Evolutionary conservation across 1,140 invertebrate genomes (phyloP).

Genomic region (Pemphigus obesinymphae): DNA sequence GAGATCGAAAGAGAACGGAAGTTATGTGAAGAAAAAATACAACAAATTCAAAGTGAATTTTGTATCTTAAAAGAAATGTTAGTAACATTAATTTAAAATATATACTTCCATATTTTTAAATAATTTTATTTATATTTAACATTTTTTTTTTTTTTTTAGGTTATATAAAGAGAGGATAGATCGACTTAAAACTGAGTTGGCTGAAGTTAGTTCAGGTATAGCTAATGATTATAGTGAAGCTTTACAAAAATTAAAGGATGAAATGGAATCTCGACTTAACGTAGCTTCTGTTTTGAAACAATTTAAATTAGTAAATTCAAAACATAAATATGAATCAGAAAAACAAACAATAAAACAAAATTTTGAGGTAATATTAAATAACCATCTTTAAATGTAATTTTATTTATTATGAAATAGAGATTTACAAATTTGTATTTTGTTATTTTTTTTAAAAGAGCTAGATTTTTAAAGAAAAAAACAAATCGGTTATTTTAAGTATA

Average conservation of each 20-base stretch:
- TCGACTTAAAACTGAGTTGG: slow-evolving; percentile 77
- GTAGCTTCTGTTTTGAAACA: slow-evolving; percentile 79
- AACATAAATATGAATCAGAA: slow-evolving; percentile 83
- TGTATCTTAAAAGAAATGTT: slow-evolving; percentile 47
- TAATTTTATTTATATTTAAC: too few relatives aligned
- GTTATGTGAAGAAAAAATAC: slow-evolving; percentile 79
- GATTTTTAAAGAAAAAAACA: too few relatives aligned
- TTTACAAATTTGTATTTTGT: too few relatives aligned
- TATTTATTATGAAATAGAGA: too few relatives aligned
- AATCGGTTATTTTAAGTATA: too few relatives aligned
- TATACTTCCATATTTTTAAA: neutral
- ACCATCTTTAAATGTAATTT: too few relatives aligned
- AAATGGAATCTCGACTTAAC: slow-evolving; percentile 78
- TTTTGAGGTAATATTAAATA: slow-evolving; percentile 57
- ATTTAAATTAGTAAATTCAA: slow-evolving; percentile 73
- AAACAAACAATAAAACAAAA: slow-evolving; percentile 82
- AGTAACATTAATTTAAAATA: too few relatives aligned
- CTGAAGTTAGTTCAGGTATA: slow-evolving; percentile 75
- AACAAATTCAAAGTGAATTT: slow-evolving; percentile 86
- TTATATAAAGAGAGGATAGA: slow-evolving; percentile 79
- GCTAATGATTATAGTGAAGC: slow-evolving; percentile 85
- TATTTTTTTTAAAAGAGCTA: too few relatives aligned
- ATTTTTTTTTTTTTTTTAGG: slow-evolving; percentile 41
- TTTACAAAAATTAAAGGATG: slow-evolving; percentile 76
- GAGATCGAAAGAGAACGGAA: slow-evolving; percentile 78